Conservation (phyloP, 2,888 invertebrate genomes). For the Embidobia sp. region DNA sequence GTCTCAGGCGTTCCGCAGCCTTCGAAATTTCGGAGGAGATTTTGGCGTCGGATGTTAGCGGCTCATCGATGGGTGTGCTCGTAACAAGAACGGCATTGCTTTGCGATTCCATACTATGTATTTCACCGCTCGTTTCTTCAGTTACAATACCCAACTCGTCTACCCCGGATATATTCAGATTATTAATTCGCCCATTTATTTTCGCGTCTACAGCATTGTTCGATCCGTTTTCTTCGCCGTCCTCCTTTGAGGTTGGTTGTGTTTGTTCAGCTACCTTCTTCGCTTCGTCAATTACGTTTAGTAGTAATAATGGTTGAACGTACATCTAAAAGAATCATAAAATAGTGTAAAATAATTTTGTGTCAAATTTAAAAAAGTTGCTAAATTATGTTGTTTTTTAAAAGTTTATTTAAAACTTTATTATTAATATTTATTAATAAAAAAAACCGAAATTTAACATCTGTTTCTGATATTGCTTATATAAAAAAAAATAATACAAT, state of each 20-base stretch:
- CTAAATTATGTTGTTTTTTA: too few species aligned
- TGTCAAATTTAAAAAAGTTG: too few species aligned
- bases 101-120: constrained; percentile 61
- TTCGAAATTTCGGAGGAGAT: constrained; percentile 80
- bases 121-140: constrained; percentile 70
- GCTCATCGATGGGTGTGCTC: constrained; percentile 45
- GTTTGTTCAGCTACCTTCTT: constrained; percentile 65
- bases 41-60: constrained; percentile 77
- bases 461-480: too few species aligned
- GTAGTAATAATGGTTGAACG: constrained; percentile 77
- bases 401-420: too few species aligned
- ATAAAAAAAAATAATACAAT: too few species aligned
- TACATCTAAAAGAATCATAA: constrained; percentile 74
- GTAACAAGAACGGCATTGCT: constrained; percentile 37
- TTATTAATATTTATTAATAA: too few species aligned
- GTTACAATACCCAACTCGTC: constrained; percentile 70
- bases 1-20: constrained; percentile 73
- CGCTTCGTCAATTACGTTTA: constrained; percentile 70
- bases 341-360: background rate
- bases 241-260: constrained; percentile 44
- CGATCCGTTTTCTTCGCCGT: constrained; percentile 60
- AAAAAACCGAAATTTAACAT: too few species aligned
- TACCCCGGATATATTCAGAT: constrained; percentile 69
- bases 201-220: constrained; percentile 71
- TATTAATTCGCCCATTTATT: constrained; percentile 75